Evolutionary conservation across 2,888 invertebrate genomes (phyloP).

Genomic region (Gymnoscelis rufifasciata): DNA sequence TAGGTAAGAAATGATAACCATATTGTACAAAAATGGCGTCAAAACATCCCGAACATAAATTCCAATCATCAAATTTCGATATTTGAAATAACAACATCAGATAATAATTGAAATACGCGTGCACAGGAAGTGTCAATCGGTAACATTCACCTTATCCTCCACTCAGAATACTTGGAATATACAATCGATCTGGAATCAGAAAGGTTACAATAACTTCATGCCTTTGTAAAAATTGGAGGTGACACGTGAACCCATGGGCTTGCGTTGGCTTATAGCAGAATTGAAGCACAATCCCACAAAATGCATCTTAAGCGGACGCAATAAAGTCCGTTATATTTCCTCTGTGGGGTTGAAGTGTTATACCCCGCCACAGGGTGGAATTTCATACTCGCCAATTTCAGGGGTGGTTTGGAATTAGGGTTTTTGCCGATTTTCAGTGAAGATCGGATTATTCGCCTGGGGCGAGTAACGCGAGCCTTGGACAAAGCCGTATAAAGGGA

Average conservation of each 20-base stretch:
- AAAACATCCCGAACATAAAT: slow-evolving; percentile 6
- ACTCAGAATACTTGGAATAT: too few relatives aligned
- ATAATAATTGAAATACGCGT: neutral
- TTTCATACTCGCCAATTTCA: slow-evolving; percentile 26
- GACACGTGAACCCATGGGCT: neutral
- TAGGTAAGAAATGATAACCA: too few relatives aligned
- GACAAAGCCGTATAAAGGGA: slow-evolving; percentile 23
- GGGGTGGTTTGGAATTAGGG: slow-evolving; percentile 23
- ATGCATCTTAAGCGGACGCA: neutral
- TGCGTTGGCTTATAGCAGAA: neutral
- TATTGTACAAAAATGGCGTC: slow-evolving; percentile 7
- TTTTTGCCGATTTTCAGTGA: slow-evolving; percentile 22
- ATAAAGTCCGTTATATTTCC: neutral
- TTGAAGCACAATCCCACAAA: neutral
- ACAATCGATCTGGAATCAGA: too few relatives aligned
- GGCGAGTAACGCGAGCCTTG: slow-evolving; percentile 25
- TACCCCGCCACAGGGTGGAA: slow-evolving; percentile 15
- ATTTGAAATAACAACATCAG: slow-evolving; percentile 10
- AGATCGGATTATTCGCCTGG: slow-evolving; percentile 26
- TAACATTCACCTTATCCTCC: too few relatives aligned
- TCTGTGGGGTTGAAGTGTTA: neutral
- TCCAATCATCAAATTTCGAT: slow-evolving; percentile 14
- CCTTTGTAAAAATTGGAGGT: neutral
- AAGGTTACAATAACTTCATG: too few relatives aligned
- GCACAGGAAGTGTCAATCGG: neutral